phyloP scores from a whole-genome alignment of 2,797 vertebrate genomes.

The Vultur gryphus region DNA sequence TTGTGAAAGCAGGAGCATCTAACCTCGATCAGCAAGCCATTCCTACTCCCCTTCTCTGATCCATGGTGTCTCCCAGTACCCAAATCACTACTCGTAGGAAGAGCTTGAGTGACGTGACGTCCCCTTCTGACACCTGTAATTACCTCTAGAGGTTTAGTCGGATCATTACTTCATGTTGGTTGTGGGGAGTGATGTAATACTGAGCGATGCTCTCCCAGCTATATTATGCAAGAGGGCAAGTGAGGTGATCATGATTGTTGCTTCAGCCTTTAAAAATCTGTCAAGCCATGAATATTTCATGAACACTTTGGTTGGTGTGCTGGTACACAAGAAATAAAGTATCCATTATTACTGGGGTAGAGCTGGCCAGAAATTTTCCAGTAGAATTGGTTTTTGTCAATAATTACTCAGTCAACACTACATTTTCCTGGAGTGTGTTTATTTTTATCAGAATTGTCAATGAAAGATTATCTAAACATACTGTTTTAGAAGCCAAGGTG shows the following conservation, averaged over 20 bases:
- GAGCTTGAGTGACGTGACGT: neutral
- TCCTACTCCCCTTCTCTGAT: neutral
- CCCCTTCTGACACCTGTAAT: neutral
- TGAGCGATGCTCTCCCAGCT: neutral
- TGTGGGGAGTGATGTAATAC: neutral
- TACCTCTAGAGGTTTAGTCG: neutral
- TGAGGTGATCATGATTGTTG: neutral
- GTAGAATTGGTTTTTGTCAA: neutral
- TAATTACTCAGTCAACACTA: constrained; percentile 17
- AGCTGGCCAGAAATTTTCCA: constrained; percentile 5
- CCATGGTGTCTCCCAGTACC: neutral
- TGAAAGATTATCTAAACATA: neutral
- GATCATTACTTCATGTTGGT: neutral
- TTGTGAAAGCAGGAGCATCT: neutral
- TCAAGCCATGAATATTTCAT: constrained; percentile 6
- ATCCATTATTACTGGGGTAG: neutral
- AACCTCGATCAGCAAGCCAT: neutral
- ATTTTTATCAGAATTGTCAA: constrained; percentile 3
- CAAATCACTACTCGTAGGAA: neutral
- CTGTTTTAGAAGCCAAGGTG: neutral
- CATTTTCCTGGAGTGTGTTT: neutral
- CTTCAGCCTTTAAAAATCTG: constrained; percentile 7
- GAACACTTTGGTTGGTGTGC: neutral
- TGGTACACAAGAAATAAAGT: neutral
- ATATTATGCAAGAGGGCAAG: neutral